Base-by-base conservation (phyloP, 2,888 invertebrate species). In the Gryllus longicercus region DNA sequence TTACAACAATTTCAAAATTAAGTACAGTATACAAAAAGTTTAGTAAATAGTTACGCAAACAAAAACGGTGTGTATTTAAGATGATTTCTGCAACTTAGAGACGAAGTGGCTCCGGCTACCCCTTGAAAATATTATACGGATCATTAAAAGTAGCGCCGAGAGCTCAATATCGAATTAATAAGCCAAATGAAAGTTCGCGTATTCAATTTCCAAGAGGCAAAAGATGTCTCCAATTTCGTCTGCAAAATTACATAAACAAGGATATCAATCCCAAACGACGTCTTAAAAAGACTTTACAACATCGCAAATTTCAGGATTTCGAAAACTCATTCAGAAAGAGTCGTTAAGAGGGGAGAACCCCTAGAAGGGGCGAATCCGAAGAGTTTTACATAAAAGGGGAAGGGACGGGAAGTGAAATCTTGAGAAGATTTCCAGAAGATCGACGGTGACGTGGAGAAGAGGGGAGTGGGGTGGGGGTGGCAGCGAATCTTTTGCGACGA, bases 221-320 rank as follows among this genome's bases (percentile, higher is more conserved):
- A 63, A 63, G 63, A 63, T n/a, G n/a, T n/a, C n/a, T 63, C n/a
- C 63, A 63, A 63, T 63, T n/a, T 63, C 63, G 63, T 63, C n/a
- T 63, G 16, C n/a, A n/a, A 63, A 63, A n/a, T 63, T 63, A 63
- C 63, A 63, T 63, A 63, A 63, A 63, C 63, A 63, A 63, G 63
- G 63, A 63, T 18, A 14, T 63, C 63, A 63, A 63, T 63, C 63
- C n/a, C n/a, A 63, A 63, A 63, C n/a, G 63, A n/a, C 14, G 63
- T 63, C 63, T 63, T 63, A n/a, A 63, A 63, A 63, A 63, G 63
- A 63, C 63, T 63, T 63, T 63, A 63, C 16, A n/a, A n/a, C 63
- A 63, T 63, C 63, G n/a, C 63, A 14, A 63, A 63, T 63, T 63
- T 63, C n/a, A 63, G 63, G 63, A 63, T 63, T 63, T 63, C 63